Percentiles rank a stretch among this genome's conserved stretches.
These are phyloP conservation scores for Spisula solida DNA, from an alignment of 2,888 invertebrate species.

Conservation along the genomic window DNA sequence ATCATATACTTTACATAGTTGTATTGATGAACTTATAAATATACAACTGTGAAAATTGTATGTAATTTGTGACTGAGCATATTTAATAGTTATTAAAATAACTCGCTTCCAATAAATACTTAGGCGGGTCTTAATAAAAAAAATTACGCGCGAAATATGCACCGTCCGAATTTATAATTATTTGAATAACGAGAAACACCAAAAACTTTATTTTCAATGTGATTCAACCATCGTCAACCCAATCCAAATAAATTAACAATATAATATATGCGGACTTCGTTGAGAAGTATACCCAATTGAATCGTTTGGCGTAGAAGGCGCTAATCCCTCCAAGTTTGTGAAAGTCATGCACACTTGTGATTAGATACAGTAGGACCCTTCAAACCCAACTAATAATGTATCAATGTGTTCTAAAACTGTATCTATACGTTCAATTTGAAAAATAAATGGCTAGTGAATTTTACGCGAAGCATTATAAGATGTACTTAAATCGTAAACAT, in stretches of 20 bases:
- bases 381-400: conserved; percentile 51
- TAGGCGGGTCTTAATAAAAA: not conserved
- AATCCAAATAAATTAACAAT: not conserved
- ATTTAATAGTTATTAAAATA: not conserved
- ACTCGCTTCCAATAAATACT: not conserved
- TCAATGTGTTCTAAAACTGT: conserved; percentile 44
- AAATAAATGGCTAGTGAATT: conserved; percentile 18
- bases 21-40: not conserved
- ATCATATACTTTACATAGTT: not conserved
- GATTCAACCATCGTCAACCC: not conserved
- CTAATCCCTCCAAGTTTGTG: conserved; percentile 39
- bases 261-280: conserved; percentile 4
- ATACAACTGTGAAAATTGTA: not conserved
- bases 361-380: conserved; percentile 45
- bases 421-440: conserved; percentile 35
- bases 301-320: conserved; percentile 29
- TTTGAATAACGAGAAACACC: not conserved
- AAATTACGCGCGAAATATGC: not conserved
- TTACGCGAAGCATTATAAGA: conserved; percentile 3
- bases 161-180: not conserved
- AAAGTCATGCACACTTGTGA: conserved; percentile 52
- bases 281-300: conserved; percentile 29
- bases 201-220: not conserved
- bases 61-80: not conserved
- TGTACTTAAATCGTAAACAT: not conserved